Base-by-base conservation (phyloP, 2,797 vertebrate genomes). In the Hylomyscus alleni region DNA sequence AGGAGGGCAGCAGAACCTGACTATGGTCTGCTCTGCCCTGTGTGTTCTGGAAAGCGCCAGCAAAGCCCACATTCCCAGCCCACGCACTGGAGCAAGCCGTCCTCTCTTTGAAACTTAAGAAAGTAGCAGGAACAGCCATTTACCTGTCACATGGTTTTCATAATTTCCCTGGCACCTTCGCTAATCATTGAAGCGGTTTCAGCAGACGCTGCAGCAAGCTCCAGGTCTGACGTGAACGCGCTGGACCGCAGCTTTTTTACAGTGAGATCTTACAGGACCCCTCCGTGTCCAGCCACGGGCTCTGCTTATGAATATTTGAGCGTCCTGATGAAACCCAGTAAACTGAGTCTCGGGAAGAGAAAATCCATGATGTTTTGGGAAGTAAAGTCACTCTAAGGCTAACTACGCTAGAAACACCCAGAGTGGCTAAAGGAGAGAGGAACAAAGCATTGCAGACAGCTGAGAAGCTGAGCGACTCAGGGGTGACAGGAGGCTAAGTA, bases 51-150 rank as follows among this genome's bases (percentile, higher is more conserved):
- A 97, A 97, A 96, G 89, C 31, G 34, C 95, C 91, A 40, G 78
- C 86, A 83, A 91, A 89, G 73, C 81, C 92, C 81, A 76, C 90
- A 95, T 95, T 95, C 95, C 67, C 76, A 96, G 93, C 83, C 92
- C 81, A 62, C 69, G 85, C 0, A 4, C 92, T 54, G 67, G 69
- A 96, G 93, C 76, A 72, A 93, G 90, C 90, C 6, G 1, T 86
- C 58, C 80, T 90, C 90, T 54, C 95, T 98, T 97, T 97, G 97
- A 97, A 98, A 98, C 60, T 81, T 95, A 97, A 97, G 97, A 95
- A 97, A 96, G 92, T 93, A 95, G 84, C 95, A 91, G 95, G 76
- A 91, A 75, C 81, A 88, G 87, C 89, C 81, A 91, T 96, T 97
- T 93, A 97, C 94, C 89, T 96, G 93, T 97, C 97, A 96, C 95